phyloP scores from a whole-genome alignment of 2,888 invertebrate genomes.

The Ariolimax columbianus region DNA sequence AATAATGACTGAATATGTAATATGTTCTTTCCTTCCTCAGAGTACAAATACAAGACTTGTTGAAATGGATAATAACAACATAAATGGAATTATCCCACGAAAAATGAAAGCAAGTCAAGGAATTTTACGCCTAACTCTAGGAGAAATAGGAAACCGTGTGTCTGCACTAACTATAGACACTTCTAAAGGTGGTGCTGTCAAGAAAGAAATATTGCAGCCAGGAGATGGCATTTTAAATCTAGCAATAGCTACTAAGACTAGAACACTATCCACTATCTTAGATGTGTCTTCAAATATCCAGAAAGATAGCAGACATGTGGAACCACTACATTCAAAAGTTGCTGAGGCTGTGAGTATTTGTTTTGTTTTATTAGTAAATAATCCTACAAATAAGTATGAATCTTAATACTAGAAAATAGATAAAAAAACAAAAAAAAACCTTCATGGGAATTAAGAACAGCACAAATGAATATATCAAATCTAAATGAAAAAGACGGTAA shows the following conservation, averaged over 20 bases:
- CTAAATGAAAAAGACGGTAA: too few relatives aligned
- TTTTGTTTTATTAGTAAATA: too few relatives aligned
- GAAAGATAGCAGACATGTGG: neutral
- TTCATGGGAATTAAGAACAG: too few relatives aligned
- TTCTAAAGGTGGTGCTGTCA: conserved; percentile 62
- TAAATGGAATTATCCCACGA: conserved; percentile 4
- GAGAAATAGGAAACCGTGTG: conserved; percentile 75
- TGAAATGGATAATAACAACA: conserved; percentile 31
- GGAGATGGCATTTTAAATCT: conserved; percentile 32
- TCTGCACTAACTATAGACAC: conserved; percentile 65
- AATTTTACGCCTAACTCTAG: conserved; percentile 67
- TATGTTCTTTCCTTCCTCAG: conserved; percentile 1
- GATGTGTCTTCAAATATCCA: conserved; percentile 11
- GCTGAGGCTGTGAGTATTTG: conserved; percentile 31
- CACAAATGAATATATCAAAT: too few relatives aligned
- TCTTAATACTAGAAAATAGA: too few relatives aligned
- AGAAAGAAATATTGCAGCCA: conserved; percentile 67
- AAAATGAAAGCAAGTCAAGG: conserved; percentile 42
- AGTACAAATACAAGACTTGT: neutral
- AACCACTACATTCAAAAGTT: neutral
- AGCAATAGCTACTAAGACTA: neutral
- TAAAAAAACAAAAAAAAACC: too few relatives aligned
- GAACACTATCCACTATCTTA: neutral
- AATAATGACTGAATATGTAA: neutral
- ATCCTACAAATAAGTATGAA: too few relatives aligned